Percentiles rank a stretch among this genome's conserved stretches.
Conservation (phyloP, 1,140 invertebrate genomes). For the Drosophila obscura region DNA sequence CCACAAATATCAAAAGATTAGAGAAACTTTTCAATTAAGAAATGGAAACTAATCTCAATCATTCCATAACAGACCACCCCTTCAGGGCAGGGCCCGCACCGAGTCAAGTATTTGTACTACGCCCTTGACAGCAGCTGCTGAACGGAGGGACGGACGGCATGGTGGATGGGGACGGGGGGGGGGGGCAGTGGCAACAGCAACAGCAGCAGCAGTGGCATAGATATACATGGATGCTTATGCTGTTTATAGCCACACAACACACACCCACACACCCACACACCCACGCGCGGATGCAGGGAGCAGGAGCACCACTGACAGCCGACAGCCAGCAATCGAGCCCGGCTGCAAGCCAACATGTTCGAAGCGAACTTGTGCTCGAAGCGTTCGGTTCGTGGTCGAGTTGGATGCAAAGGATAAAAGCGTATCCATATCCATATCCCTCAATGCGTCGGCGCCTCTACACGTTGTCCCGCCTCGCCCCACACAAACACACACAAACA, state of each 20-base stretch:
- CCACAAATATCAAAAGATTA: constrained; percentile 49
- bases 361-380: constrained; percentile 58
- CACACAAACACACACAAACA: constrained; percentile 21
- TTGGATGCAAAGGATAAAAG: constrained; percentile 63
- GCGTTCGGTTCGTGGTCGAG: constrained; percentile 30
- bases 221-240: constrained; percentile 42
- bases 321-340: neutral
- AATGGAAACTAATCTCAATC: constrained; percentile 48
- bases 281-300: constrained; percentile 4
- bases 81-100: too few species aligned
- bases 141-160: too few species aligned
- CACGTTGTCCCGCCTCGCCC: constrained; percentile 16
- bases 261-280: constrained; percentile 1
- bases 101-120: neutral
- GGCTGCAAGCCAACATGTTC: constrained; percentile 2
- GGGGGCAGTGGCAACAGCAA: neutral
- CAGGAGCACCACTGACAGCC: neutral
- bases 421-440: constrained; percentile 40
- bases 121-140: neutral
- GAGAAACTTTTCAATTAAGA: constrained; percentile 49
- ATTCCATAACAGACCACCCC: constrained; percentile 14
- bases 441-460: constrained; percentile 67
- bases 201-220: constrained; percentile 6
- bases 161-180: neutral
- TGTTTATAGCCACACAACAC: constrained; percentile 60